Evolutionary conservation across 92 coral and sea anemone genomes (phyloP), one percentile per base, ranked within the genome.

Genomic region (Epizoanthus fatuus): DNA sequence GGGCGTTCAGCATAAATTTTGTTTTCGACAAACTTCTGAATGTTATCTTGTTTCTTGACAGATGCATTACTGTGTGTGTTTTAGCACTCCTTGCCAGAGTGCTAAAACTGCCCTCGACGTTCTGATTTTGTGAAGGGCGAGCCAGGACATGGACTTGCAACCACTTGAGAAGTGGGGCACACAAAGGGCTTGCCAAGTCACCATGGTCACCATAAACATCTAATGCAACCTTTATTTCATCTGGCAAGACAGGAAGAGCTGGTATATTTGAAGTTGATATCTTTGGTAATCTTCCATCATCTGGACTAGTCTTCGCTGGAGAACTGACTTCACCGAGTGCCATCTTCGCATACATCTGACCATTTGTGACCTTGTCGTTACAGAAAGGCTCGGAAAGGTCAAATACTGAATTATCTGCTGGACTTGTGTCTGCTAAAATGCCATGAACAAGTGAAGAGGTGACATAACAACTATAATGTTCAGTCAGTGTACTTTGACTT

Each of bases 41-140:
- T 42, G 7, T 63, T 63, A 3, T 63, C 38, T 25, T 63, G 38
- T 63, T 22, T 22, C 68, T 22, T 22, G 4, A 7, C 39, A 22
- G 68, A 20, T 20, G 38, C 16, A 14, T 25, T 63, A 25, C 38
- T 20, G 68, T 22, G 68, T 1, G 15, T 22, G 37, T n/a, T n/a
- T n/a, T n/a, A n/a, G n/a, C n/a, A n/a, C n/a, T n/a, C n/a, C 68
- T 63, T 63, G 11, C 68, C 14, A 63, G 14, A 16, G 69, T 64
- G 17, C 69, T 63, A n/a, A 63, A 22, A 9, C 68, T 63, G 25
- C 38, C 38, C 68, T 63, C 39, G 11, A 63, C 68, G n/a, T 63
- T 63, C 38, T 63, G 68, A 25, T 63, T 63, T 22, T 63, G 68
- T 7, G 39, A 63, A 20, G 68, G 68, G 13, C 68, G 68, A 63